These are phyloP conservation scores for Synanceia verrucosa DNA, from an alignment of 2,797 vertebrate genomes.

Conservation along the genomic window DNA sequence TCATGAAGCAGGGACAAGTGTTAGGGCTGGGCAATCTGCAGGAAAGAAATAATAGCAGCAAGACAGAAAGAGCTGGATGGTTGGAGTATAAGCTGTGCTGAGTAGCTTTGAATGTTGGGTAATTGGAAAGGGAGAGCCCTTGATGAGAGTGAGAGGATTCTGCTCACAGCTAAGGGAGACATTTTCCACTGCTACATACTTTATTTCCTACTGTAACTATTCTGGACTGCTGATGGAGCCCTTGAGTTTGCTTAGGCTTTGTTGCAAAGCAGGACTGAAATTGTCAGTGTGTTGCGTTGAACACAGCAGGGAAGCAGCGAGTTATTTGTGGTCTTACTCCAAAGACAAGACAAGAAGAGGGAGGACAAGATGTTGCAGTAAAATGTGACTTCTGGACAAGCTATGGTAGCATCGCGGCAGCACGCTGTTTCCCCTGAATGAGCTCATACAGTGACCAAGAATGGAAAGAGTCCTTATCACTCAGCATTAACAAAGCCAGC, in stretches of 20 bases:
- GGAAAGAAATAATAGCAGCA: constrained; percentile 15
- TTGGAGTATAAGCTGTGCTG: constrained; percentile 27
- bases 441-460: constrained; percentile 30
- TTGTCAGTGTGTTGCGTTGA: not conserved
- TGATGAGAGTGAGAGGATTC: constrained; percentile 42
- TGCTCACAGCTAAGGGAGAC: constrained; percentile 39
- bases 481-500: constrained; percentile 24
- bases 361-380: not conserved
- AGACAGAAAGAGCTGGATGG: constrained; percentile 29
- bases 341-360: constrained; percentile 3
- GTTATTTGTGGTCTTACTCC: not conserved
- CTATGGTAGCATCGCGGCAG: constrained; percentile 15
- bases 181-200: constrained; percentile 28
- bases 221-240: constrained; percentile 18
- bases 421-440: constrained; percentile 20
- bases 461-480: constrained; percentile 29
- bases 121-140: constrained; percentile 57
- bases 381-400: constrained; percentile 23
- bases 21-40: not conserved
- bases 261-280: not conserved
- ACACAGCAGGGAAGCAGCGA: constrained; percentile 8
- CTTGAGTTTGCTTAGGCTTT: constrained; percentile 18
- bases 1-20: constrained; percentile 32
- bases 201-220: constrained; percentile 30
- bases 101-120: constrained; percentile 48